Conservation (phyloP, 2,888 invertebrate genomes). For the Cerastoderma edule region DNA sequence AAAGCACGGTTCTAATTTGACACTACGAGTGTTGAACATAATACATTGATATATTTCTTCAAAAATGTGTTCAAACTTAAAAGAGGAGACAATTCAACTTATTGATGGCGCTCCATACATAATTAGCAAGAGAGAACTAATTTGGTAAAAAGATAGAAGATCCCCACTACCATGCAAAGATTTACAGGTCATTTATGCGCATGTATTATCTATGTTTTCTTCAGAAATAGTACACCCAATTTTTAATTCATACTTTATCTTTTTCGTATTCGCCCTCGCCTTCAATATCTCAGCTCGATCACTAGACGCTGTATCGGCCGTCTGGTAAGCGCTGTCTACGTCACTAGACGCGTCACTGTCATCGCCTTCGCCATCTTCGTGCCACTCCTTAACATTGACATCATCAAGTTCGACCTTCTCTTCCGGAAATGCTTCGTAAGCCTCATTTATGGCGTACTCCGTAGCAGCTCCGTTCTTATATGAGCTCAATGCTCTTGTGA, state of each 20-base stretch:
- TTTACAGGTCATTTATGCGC: not conserved
- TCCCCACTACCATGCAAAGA: too few relatives aligned
- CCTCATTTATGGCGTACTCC: constrained; percentile 40
- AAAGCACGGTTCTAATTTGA: too few relatives aligned
- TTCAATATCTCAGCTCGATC: not conserved
- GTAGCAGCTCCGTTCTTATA: constrained; percentile 11
- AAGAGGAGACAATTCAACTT: too few relatives aligned
- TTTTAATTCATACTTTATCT: constrained; percentile 30
- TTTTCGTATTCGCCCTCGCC: constrained; percentile 11
- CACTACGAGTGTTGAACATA: too few relatives aligned
- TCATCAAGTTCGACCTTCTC: constrained; percentile 27
- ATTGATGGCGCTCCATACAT: too few relatives aligned
- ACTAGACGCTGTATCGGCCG: not conserved
- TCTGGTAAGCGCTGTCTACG: constrained; percentile 27
- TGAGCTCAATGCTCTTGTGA: constrained; percentile 24
- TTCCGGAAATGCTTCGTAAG: constrained; percentile 35
- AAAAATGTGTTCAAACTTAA: too few relatives aligned
- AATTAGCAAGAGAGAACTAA: not conserved
- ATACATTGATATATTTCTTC: too few relatives aligned
- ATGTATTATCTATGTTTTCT: not conserved
- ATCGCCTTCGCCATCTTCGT: constrained; percentile 28
- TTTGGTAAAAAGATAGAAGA: not conserved
- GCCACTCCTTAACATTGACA: not conserved
- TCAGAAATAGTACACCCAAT: too few relatives aligned
- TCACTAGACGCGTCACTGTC: constrained; percentile 22